phyloP scores from a whole-genome alignment of 2,888 invertebrate genomes.

The Oxyscelio sp. region DNA sequence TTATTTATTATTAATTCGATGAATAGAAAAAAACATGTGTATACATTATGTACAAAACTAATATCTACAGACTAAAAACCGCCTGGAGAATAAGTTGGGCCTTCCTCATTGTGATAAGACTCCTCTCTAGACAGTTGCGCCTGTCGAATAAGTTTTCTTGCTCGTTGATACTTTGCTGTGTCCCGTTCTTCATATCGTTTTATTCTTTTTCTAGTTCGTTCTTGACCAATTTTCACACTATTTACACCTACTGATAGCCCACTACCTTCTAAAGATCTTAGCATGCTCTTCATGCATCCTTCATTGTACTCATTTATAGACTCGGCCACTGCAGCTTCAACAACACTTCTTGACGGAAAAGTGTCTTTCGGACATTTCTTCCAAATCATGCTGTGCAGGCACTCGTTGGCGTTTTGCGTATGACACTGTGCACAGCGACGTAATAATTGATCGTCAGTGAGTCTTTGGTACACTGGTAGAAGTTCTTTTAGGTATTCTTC shows the following conservation, averaged over 20 bases:
- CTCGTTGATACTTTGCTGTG: constrained; percentile 21
- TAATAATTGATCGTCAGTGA: constrained; percentile 12
- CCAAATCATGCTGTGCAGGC: constrained; percentile 40
- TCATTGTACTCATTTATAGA: too few species aligned
- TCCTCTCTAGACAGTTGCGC: constrained; percentile 4
- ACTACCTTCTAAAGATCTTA: too few species aligned
- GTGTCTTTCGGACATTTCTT: constrained; percentile 41
- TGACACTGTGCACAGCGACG: constrained; percentile 12
- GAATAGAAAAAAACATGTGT: too few species aligned
- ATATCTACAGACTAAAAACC: constrained; percentile 13
- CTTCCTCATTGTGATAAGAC: constrained; percentile 5
- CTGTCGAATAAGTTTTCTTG: constrained; percentile 26
- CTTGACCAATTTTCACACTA: constrained; percentile 16
- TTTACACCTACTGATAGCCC: too few species aligned
- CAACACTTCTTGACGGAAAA: constrained; percentile 18
- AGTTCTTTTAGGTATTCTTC: constrained; percentile 27
- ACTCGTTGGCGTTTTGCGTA: constrained; percentile 41
- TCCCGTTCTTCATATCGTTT: constrained; percentile 9
- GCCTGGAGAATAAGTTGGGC: constrained; percentile 1
- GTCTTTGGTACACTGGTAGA: constrained; percentile 24
- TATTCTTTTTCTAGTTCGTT: constrained; percentile 1
- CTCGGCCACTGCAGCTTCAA: constrained; percentile 27
- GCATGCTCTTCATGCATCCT: too few species aligned
- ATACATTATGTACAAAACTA: too few species aligned
- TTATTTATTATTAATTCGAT: too few species aligned